phyloP scores from a whole-genome alignment of 2,888 invertebrate genomes.

The Drosophila pseudotalamancana region DNA sequence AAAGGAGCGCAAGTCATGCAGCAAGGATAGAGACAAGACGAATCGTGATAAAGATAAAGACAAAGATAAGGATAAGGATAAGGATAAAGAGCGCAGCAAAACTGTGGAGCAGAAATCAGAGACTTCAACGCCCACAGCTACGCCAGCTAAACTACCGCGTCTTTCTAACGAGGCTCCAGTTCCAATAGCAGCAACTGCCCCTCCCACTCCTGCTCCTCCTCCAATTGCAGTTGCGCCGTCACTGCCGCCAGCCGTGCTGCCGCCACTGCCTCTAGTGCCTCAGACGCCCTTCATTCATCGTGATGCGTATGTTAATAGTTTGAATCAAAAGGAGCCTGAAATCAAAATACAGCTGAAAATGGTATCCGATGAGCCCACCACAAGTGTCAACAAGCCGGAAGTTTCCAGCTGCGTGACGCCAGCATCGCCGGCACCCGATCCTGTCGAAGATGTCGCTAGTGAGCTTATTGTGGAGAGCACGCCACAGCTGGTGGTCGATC shows the following conservation, averaged over 20 bases:
- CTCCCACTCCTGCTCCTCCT: constrained; percentile 5
- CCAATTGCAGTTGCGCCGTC: neutral
- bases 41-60: constrained; percentile 43
- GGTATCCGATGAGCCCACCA: constrained; percentile 78
- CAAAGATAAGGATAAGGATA: constrained; percentile 42
- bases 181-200: constrained; percentile 1
- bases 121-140: constrained; percentile 19
- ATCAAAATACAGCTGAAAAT: constrained; percentile 84
- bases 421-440: constrained; percentile 43
- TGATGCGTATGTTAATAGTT: constrained; percentile 81
- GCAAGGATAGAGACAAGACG: constrained; percentile 40
- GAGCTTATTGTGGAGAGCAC: constrained; percentile 68
- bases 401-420: constrained; percentile 2
- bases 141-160: constrained; percentile 59
- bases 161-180: constrained; percentile 36
- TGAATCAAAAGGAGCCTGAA: constrained; percentile 84
- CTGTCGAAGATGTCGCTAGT: constrained; percentile 58
- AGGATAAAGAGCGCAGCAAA: constrained; percentile 47
- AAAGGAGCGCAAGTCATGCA: constrained; percentile 41
- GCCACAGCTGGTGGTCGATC: constrained; percentile 79
- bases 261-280: constrained; percentile 79
- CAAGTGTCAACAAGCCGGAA: constrained; percentile 42
- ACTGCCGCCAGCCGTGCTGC: constrained; percentile 8
- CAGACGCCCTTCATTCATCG: constrained; percentile 74
- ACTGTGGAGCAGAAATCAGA: constrained; percentile 50